These are phyloP conservation scores for Hyaena hyaena DNA, from an alignment of 2,113 vertebrate genomes.

Conservation along the genomic window DNA sequence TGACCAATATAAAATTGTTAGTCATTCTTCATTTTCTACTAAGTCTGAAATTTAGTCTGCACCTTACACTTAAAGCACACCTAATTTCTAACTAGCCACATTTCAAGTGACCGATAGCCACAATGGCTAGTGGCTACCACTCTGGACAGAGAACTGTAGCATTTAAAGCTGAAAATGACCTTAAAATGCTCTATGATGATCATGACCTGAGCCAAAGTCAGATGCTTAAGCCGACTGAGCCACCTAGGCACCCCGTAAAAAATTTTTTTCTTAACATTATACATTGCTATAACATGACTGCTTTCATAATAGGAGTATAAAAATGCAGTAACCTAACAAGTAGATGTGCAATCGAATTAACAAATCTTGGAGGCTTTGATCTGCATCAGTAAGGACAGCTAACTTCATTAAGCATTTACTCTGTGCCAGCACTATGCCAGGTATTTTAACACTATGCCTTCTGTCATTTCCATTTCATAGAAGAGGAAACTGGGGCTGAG, in stretches of 20 bases:
- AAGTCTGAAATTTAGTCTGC: not conserved
- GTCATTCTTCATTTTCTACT: not conserved
- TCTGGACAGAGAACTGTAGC: not conserved
- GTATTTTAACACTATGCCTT: not conserved
- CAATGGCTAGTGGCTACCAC: not conserved
- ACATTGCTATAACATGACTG: not conserved
- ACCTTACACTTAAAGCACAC: slow-evolving; percentile 11
- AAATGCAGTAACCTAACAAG: not conserved
- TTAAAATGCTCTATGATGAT: not conserved
- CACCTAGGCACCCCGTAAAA: not conserved
- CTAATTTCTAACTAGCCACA: not conserved
- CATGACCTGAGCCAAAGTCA: not conserved
- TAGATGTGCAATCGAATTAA: not conserved
- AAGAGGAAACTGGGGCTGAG: not conserved
- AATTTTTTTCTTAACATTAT: not conserved
- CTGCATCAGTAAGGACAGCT: not conserved
- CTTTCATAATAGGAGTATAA: not conserved
- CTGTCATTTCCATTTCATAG: not conserved
- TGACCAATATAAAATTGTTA: slow-evolving; percentile 21
- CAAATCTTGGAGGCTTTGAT: not conserved
- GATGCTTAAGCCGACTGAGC: too few species aligned
- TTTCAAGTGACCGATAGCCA: not conserved
- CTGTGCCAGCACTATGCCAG: not conserved
- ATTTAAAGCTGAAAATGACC: not conserved
- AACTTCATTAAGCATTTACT: slow-evolving; percentile 11